Evolutionary conservation across 2,888 invertebrate genomes (phyloP).

Genomic region (Macrostomum cliftonense): DNA sequence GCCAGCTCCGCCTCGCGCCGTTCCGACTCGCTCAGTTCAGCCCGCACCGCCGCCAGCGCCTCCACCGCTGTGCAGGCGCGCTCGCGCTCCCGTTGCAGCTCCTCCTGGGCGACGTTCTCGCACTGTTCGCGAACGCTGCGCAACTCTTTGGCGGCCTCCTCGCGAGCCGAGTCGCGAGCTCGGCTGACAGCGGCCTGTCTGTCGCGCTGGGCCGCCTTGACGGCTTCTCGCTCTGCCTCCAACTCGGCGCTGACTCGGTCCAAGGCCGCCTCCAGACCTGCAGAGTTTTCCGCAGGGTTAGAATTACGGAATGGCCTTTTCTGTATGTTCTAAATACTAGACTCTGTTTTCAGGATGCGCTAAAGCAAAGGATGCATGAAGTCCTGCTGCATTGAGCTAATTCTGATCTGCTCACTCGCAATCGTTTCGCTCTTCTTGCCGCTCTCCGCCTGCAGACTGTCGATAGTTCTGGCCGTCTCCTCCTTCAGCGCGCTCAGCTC

Average conservation of each 20-base stretch:
- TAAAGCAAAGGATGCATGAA: too few relatives aligned
- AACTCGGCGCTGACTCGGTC: constrained; percentile 20
- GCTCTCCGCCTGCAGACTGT: constrained; percentile 3
- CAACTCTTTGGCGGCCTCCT: constrained; percentile 22
- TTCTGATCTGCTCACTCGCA: too few relatives aligned
- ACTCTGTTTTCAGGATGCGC: too few relatives aligned
- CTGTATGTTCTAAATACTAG: too few relatives aligned
- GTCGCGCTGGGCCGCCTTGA: constrained; percentile 21
- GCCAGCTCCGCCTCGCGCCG: background rate
- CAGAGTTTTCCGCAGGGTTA: too few relatives aligned
- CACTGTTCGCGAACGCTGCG: constrained; percentile 20
- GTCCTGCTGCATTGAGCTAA: too few relatives aligned
- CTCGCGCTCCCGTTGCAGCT: constrained; percentile 15
- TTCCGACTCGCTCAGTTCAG: background rate
- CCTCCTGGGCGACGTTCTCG: constrained; percentile 15
- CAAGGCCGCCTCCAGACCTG: constrained; percentile 18
- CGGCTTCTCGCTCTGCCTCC: constrained; percentile 21
- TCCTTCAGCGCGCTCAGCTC: constrained; percentile 6
- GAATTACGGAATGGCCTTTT: too few relatives aligned
- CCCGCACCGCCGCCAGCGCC: background rate
- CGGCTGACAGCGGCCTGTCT: constrained; percentile 23
- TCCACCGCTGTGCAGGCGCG: background rate
- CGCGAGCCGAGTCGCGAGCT: constrained; percentile 24
- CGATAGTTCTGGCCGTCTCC: background rate
- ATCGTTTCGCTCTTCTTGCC: background rate